These are phyloP conservation scores for Limnothrissa miodon DNA, from an alignment of 2,113 vertebrate genomes.

Conservation along the genomic window DNA sequence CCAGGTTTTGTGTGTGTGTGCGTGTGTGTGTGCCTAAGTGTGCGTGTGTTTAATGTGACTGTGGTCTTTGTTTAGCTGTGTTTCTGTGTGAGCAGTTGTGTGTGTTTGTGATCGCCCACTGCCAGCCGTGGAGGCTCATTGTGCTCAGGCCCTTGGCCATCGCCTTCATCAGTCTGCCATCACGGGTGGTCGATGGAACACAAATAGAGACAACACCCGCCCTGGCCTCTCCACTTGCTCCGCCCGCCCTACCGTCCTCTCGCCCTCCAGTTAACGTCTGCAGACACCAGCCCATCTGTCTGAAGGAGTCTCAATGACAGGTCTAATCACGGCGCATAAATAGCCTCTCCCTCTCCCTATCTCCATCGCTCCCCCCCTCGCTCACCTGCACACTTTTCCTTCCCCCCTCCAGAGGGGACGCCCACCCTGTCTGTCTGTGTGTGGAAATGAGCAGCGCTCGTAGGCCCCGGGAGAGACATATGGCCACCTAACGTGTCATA, in stretches of 20 bases:
- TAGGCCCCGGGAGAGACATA: conserved; percentile 36
- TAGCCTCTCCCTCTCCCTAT: not conserved
- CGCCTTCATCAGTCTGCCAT: not conserved
- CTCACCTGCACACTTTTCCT: not conserved
- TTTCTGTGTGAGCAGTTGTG: not conserved
- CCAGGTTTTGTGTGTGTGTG: not conserved
- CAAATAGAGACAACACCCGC: conserved; percentile 9
- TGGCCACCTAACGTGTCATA: not conserved
- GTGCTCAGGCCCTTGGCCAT: not conserved
- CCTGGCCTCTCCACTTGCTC: not conserved
- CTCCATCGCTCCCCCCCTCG: not conserved
- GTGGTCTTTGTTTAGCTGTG: not conserved
- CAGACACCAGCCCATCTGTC: conserved; percentile 1
- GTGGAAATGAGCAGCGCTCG: conserved; percentile 48
- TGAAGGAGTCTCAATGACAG: conserved; percentile 14
- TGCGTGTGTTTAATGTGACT: not conserved
- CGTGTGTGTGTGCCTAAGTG: not conserved
- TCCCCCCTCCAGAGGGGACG: not conserved
- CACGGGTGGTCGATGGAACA: conserved; percentile 10
- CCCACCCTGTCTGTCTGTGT: not conserved
- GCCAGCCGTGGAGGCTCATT: not conserved
- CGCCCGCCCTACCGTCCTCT: not conserved
- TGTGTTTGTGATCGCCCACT: not conserved
- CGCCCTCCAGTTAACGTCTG: conserved; percentile 2
- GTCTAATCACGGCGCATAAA: not conserved